phyloP scores from a whole-genome alignment of 2,797 vertebrate genomes.

The Phalanger gymnotis region DNA sequence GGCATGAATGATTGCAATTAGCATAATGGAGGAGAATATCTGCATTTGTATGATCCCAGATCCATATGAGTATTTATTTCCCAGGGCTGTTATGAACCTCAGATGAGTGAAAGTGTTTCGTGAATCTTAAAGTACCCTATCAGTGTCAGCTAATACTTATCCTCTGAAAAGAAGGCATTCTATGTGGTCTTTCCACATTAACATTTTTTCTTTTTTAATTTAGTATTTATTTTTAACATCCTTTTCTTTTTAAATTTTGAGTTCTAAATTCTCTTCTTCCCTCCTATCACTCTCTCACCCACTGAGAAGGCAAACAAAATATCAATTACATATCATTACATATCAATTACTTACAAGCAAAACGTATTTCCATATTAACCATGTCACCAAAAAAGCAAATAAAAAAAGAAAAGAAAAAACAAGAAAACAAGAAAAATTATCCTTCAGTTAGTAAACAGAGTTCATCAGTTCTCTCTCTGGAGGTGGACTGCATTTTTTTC shows the following conservation, averaged over 20 bases:
- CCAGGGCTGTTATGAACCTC: neutral
- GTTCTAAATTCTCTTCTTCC: neutral
- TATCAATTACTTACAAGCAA: neutral
- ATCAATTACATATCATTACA: neutral
- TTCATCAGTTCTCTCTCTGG: neutral
- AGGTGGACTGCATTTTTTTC: neutral
- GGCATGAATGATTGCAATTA: neutral
- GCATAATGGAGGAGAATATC: neutral
- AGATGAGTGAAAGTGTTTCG: neutral
- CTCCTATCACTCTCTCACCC: neutral
- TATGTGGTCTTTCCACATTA: neutral
- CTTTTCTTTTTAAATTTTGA: neutral
- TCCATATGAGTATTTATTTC: neutral
- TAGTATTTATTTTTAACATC: neutral
- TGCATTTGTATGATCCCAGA: neutral
- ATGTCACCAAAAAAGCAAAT: neutral
- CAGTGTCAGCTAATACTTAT: neutral
- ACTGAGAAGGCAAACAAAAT: neutral
- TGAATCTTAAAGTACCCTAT: neutral
- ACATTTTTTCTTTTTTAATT: neutral
- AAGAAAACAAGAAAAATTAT: neutral
- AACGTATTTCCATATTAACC: neutral
- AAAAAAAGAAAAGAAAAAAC: neutral
- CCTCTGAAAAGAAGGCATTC: neutral
- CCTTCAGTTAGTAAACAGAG: neutral